Percentiles rank a stretch among this genome's conserved stretches.
phyloP scores from a whole-genome alignment of 2,113 vertebrate genomes.

The Brachypteracias leptosomus region DNA sequence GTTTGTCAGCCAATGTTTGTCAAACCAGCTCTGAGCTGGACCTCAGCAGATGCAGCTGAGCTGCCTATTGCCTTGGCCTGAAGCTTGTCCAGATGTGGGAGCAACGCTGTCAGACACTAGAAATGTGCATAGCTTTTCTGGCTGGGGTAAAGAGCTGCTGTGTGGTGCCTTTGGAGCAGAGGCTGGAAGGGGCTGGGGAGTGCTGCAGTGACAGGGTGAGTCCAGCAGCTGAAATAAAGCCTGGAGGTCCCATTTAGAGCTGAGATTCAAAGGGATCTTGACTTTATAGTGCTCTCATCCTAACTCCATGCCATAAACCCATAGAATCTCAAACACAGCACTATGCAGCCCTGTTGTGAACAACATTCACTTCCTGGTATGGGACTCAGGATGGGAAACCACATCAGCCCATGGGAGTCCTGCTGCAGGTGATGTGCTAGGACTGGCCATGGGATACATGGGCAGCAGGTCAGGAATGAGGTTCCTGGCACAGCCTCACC shows the following conservation, averaged over 20 bases:
- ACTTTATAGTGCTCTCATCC: not conserved
- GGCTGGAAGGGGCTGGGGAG: not conserved
- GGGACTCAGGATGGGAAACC: not conserved
- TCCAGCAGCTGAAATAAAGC: not conserved
- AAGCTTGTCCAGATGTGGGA: not conserved
- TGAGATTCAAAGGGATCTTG: not conserved
- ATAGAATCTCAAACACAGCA: not conserved
- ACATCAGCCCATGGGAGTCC: fast-evolving
- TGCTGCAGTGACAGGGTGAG: not conserved
- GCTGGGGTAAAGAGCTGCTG: not conserved
- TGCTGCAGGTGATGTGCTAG: not conserved
- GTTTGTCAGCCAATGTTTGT: not conserved
- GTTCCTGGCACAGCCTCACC: not conserved
- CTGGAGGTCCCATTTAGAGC: not conserved
- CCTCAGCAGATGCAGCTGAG: not conserved
- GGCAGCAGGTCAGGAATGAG: not conserved
- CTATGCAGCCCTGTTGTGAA: not conserved
- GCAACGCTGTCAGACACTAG: not conserved
- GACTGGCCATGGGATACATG: not conserved
- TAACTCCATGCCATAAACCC: not conserved
- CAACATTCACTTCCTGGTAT: not conserved
- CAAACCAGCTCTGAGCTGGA: not conserved
- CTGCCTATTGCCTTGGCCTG: not conserved
- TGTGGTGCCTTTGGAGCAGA: not conserved
- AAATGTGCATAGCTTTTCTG: not conserved